phyloP scores from a whole-genome alignment of 2,888 invertebrate species.

The Parascotia fuliginaria region DNA sequence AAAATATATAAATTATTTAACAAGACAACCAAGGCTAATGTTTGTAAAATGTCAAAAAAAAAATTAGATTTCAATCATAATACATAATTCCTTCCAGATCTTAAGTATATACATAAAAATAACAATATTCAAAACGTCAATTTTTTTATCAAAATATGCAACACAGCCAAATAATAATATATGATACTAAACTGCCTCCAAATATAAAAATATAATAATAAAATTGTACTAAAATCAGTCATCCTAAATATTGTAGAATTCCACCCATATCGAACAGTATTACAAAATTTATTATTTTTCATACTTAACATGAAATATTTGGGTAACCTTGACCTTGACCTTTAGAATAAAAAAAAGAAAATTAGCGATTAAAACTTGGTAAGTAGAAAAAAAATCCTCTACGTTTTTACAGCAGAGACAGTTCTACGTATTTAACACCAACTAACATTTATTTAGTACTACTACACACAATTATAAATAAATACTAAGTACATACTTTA shows the following conservation, averaged over 20 bases:
- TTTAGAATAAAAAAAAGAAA: too few relatives aligned
- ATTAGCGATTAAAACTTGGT: too few relatives aligned
- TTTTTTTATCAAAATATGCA: constrained; percentile 19
- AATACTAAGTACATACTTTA: too few relatives aligned
- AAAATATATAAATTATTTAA: too few relatives aligned
- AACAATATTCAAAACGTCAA: constrained; percentile 6
- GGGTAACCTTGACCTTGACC: neutral
- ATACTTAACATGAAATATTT: neutral
- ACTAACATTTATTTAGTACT: constrained; percentile 11
- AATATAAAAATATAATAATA: neutral
- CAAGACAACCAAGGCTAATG: too few relatives aligned
- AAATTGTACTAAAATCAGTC: neutral
- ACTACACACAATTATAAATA: constrained; percentile 3
- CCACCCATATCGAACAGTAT: neutral
- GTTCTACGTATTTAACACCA: neutral
- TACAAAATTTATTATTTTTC: neutral
- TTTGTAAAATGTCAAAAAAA: too few relatives aligned
- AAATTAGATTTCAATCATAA: too few relatives aligned
- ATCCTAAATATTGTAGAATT: too few relatives aligned
- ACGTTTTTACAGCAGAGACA: neutral
- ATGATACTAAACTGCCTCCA: constrained; percentile 14
- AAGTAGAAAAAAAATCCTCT: too few relatives aligned
- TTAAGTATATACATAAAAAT: neutral
- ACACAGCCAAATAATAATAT: constrained; percentile 42
- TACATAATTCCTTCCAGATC: too few relatives aligned